Conservation (phyloP, 2,888 invertebrate genomes). For the Cephus runcator region DNA sequence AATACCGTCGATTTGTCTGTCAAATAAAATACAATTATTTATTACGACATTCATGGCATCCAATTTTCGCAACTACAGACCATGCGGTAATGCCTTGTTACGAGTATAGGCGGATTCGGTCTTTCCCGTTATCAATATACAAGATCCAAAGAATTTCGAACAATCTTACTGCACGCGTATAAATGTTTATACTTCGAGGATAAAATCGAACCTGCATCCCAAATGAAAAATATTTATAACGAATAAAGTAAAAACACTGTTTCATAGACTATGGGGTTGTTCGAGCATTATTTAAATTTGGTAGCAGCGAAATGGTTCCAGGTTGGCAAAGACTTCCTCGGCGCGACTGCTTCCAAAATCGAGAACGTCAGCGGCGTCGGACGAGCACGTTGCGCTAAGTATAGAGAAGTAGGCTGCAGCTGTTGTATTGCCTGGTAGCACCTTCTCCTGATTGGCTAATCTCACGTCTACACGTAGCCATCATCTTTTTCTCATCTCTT, state of each 20-base stretch:
- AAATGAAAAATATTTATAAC: background rate
- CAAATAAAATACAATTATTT: constrained; percentile 40
- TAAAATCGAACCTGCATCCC: background rate
- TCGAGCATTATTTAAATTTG: background rate
- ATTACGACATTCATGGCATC: background rate
- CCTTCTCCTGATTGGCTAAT: constrained; percentile 10
- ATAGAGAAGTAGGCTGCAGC: constrained; percentile 57
- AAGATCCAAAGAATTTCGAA: background rate
- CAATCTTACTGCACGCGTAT: background rate
- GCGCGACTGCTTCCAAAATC: background rate
- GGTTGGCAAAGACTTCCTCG: background rate
- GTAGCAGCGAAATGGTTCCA: background rate
- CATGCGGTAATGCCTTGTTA: background rate
- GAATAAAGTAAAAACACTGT: background rate
- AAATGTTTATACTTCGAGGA: background rate
- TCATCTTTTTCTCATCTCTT: background rate
- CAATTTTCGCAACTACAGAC: background rate
- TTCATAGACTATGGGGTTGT: background rate
- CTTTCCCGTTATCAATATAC: background rate
- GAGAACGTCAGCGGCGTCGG: background rate
- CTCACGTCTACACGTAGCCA: background rate
- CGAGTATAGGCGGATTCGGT: background rate
- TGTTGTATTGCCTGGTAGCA: constrained; percentile 35
- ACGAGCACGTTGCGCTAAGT: constrained; percentile 43
- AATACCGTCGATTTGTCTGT: constrained; percentile 96